A percentile compares a stretch with the other conserved stretches of the same genome.
Conservation (phyloP, 2,797 vertebrate species). For the Lagodon rhomboides region DNA sequence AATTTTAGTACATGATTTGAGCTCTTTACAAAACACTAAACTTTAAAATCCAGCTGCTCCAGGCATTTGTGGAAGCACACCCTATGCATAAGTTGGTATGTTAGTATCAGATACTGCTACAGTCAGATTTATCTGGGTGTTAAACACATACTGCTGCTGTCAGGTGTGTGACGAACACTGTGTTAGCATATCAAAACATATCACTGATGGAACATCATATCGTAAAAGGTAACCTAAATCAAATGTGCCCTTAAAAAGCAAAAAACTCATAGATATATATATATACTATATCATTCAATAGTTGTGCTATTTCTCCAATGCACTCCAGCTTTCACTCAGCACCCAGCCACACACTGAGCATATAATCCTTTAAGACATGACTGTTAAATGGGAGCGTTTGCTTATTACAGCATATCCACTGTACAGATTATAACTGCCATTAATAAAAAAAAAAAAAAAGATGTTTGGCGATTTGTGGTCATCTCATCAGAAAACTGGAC, state of each 20-base stretch:
- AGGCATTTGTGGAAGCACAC: slow-evolving; percentile 35
- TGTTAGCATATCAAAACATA: slow-evolving; percentile 53
- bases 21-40: background rate
- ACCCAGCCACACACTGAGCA: slow-evolving; percentile 57
- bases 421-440: slow-evolving; percentile 43
- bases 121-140: slow-evolving; percentile 43
- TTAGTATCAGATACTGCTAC: slow-evolving; percentile 66
- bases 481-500: slow-evolving; percentile 29
- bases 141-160: slow-evolving; percentile 52
- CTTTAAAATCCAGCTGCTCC: slow-evolving; percentile 19
- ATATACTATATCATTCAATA: slow-evolving; percentile 34
- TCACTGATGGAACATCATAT: slow-evolving; percentile 49
- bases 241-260: slow-evolving; percentile 58
- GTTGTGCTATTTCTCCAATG: slow-evolving; percentile 74
- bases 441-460: slow-evolving; percentile 18
- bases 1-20: slow-evolving; percentile 14
- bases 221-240: slow-evolving; percentile 44
- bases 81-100: slow-evolving; percentile 56
- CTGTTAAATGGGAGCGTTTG: slow-evolving; percentile 42
- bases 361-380: slow-evolving; percentile 55
- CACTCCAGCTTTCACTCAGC: slow-evolving; percentile 59
- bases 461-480: slow-evolving; percentile 37
- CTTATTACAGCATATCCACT: slow-evolving; percentile 59
- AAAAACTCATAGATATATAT: slow-evolving; percentile 25
- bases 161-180: slow-evolving; percentile 50